Conservation (phyloP, 2,888 invertebrate genomes). For the Deroplatys truncata region DNA sequence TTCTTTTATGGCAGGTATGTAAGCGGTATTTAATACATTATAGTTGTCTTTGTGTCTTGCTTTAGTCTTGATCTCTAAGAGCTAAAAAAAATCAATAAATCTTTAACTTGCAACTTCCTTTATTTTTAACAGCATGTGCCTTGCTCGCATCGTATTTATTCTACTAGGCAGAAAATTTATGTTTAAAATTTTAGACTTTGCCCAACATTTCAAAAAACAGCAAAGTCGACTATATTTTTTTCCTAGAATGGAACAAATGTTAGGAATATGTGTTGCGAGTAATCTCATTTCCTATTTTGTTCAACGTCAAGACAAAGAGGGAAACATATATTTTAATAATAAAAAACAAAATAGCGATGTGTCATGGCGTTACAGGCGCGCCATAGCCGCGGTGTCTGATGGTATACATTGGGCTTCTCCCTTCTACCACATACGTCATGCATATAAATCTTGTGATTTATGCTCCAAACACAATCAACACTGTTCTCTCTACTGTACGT, state of each 20-base stretch:
- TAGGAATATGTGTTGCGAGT: neutral
- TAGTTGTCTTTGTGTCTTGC: too few species aligned
- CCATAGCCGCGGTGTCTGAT: constrained; percentile 9
- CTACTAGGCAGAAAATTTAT: neutral
- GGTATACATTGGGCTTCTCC: constrained; percentile 1
- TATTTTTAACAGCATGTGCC: neutral
- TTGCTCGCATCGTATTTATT: neutral
- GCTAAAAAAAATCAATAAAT: neutral
- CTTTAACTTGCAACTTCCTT: neutral
- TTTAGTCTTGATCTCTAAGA: too few species aligned
- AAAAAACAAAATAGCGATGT: neutral
- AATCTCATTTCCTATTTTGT: neutral
- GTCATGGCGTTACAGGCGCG: constrained; percentile 1
- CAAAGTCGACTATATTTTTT: neutral
- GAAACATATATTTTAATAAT: neutral
- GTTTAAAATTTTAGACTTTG: neutral
- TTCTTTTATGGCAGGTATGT: too few species aligned
- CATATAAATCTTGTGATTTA: constrained; percentile 15
- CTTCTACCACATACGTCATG: constrained; percentile 2
- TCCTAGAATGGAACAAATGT: neutral
- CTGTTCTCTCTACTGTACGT: neutral
- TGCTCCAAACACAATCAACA: constrained; percentile 4
- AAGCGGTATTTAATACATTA: too few species aligned
- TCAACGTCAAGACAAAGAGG: neutral
- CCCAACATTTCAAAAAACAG: neutral